These are phyloP conservation scores for Armadillidium nasatum DNA, from an alignment of 1,140 invertebrate species.

Conservation along the genomic window DNA sequence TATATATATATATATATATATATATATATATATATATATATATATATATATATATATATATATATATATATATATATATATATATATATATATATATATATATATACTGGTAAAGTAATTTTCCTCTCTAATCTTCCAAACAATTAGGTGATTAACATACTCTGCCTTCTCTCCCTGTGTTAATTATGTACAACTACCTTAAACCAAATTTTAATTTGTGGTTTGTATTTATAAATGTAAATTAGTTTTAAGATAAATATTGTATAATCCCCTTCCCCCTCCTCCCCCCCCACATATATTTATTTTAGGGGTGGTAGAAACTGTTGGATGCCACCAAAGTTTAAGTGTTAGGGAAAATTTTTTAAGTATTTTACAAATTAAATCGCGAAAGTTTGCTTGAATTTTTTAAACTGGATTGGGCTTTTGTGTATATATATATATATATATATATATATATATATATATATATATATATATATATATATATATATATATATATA, in stretches of 20 bases:
- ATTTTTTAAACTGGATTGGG: too few species aligned
- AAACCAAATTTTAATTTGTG: slow-evolving; percentile 35
- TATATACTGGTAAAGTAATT: too few species aligned
- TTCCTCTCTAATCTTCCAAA: slow-evolving; percentile 34
- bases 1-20: too few species aligned
- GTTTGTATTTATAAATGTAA: slow-evolving; percentile 18
- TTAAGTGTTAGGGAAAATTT: background rate
- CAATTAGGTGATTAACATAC: slow-evolving; percentile 40
- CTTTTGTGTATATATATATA: background rate
- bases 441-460: background rate
- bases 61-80: too few species aligned
- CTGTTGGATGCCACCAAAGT: slow-evolving; percentile 38
- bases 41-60: too few species aligned
- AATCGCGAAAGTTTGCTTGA: background rate
- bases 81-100: too few species aligned
- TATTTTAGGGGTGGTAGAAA: slow-evolving; percentile 25
- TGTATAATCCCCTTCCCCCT: too few species aligned
- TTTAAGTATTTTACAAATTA: background rate
- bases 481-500: slow-evolving; percentile 6
- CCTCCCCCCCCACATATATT: too few species aligned
- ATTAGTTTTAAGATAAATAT: too few species aligned
- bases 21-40: too few species aligned
- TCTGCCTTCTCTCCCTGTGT: slow-evolving; percentile 41
- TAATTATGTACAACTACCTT: slow-evolving; percentile 40
- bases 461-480: slow-evolving; percentile 6